Percentiles rank a stretch among this genome's conserved stretches.
Evolutionary conservation across 2,888 invertebrate species (phyloP).

Genomic region (Rhagophthalmus giganteus): DNA sequence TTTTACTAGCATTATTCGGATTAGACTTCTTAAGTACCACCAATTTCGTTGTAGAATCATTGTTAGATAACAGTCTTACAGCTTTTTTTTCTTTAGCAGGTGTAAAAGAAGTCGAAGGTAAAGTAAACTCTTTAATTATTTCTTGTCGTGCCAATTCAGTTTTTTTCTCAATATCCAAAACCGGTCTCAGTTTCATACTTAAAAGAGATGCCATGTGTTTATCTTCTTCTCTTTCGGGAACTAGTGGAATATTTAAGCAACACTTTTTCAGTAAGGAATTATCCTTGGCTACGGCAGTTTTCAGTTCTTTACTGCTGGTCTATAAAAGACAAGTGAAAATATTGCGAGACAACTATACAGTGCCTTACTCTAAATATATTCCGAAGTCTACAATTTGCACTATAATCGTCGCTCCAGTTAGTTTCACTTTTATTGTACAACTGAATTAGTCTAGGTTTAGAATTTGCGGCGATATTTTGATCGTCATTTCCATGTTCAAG

Average conservation of each 20-base stretch:
- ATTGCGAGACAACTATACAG: neutral
- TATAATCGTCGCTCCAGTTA: conserved; percentile 90
- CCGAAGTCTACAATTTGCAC: conserved; percentile 83
- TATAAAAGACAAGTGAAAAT: conserved; percentile 46
- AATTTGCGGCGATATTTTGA: conserved; percentile 67
- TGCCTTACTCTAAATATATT: conserved; percentile 79
- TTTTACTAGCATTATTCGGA: conserved; percentile 7
- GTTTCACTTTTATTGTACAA: conserved; percentile 78
- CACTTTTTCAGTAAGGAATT: conserved; percentile 71
- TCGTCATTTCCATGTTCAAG: conserved; percentile 91
- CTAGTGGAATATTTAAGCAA: conserved; percentile 74
- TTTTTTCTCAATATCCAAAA: conserved; percentile 64
- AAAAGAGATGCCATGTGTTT: conserved; percentile 76
- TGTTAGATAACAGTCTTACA: conserved; percentile 42
- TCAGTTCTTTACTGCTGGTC: conserved; percentile 75
- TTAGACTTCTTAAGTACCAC: conserved; percentile 23
- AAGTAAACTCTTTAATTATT: conserved; percentile 48
- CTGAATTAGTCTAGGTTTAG: conserved; percentile 72
- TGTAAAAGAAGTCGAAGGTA: conserved; percentile 49
- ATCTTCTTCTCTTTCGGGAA: conserved; percentile 82
- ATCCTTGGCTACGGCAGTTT: conserved; percentile 69
- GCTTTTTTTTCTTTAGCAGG: conserved; percentile 48
- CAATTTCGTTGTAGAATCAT: conserved; percentile 12
- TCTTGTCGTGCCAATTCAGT: conserved; percentile 45
- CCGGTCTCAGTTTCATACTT: conserved; percentile 67